These are phyloP conservation scores for Tetramorium alpestre DNA, from an alignment of 1,140 invertebrate genomes.

Conservation along the genomic window DNA sequence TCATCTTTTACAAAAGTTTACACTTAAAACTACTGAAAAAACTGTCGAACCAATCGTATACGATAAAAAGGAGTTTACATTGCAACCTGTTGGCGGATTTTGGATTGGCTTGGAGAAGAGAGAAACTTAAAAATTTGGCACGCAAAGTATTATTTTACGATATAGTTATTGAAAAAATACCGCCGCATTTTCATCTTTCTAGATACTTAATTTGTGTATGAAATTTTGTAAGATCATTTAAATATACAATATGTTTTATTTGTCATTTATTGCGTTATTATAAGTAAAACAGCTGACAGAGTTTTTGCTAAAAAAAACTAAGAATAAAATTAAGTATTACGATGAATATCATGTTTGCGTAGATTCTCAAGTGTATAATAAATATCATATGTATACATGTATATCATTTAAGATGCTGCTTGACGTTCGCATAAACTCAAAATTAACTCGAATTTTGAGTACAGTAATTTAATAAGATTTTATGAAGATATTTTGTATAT, in stretches of 20 bases:
- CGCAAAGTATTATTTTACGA: background rate
- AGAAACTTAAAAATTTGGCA: background rate
- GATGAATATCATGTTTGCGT: background rate
- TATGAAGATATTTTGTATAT: too few species aligned
- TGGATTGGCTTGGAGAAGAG: slow-evolving; percentile 76
- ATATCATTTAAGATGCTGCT: too few species aligned
- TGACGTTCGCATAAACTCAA: too few species aligned
- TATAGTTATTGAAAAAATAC: background rate
- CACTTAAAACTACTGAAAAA: too few species aligned
- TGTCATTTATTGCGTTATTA: background rate
- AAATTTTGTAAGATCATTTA: background rate
- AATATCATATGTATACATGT: too few species aligned
- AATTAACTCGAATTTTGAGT: too few species aligned
- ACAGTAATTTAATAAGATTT: too few species aligned
- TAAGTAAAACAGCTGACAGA: background rate
- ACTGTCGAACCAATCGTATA: too few species aligned
- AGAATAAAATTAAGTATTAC: background rate
- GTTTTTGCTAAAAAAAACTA: too few species aligned
- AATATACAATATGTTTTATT: background rate
- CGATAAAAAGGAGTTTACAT: background rate
- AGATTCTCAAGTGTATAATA: background rate
- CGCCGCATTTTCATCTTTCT: background rate
- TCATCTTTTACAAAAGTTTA: too few species aligned
- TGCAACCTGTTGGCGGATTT: slow-evolving; percentile 73
- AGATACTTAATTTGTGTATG: background rate